A percentile compares a stretch with the other conserved stretches of the same genome.
Evolutionary conservation across 2,113 vertebrate species (phyloP).

Genomic region (Gavia stellata): DNA sequence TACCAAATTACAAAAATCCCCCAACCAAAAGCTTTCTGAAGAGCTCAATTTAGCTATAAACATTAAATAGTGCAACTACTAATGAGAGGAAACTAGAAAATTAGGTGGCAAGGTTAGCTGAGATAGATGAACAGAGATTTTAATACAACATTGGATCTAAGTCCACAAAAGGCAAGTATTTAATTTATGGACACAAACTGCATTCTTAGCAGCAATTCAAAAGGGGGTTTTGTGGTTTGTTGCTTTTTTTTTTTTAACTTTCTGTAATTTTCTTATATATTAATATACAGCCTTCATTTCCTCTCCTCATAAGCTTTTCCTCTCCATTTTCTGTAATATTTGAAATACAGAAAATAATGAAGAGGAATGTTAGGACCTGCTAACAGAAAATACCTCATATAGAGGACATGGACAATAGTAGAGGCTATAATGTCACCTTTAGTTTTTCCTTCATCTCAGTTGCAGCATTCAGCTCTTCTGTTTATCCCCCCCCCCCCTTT

Average conservation of each 20-base stretch:
- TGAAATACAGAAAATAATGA: background rate
- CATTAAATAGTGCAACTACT: background rate
- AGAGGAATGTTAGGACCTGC: background rate
- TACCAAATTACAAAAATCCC: background rate
- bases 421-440: background rate
- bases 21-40: background rate
- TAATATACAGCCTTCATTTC: background rate
- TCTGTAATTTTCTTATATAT: background rate
- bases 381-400: background rate
- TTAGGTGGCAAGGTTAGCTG: background rate
- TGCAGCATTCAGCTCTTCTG: background rate
- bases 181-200: background rate
- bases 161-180: background rate
- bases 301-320: background rate
- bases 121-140: background rate
- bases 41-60: background rate
- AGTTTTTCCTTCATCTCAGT: background rate
- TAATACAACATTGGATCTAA: background rate
- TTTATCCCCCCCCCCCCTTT: background rate
- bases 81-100: background rate
- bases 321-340: background rate
- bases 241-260: background rate
- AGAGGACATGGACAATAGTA: background rate
- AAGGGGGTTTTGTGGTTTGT: rapidly evolving
- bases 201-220: background rate